Percentiles rank a stretch among this genome's conserved stretches.
Conservation (phyloP, 2,797 vertebrate genomes). For the Chrosomus eos region DNA sequence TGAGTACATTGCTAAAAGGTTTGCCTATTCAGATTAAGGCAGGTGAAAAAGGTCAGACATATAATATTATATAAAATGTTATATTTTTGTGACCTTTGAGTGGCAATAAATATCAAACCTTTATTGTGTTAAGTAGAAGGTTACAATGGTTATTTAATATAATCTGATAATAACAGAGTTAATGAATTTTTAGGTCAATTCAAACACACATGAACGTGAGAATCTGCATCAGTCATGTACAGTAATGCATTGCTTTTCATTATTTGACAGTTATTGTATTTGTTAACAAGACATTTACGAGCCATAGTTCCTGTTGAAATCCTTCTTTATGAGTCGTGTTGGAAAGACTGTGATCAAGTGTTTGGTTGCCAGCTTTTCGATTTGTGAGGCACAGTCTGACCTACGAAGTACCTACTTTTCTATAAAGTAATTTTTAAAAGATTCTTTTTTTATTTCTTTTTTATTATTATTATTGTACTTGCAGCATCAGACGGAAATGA, state of each 20-base stretch:
- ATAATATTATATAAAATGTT: not conserved
- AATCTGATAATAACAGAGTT: not conserved
- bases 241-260: not conserved
- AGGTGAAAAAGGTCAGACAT: not conserved
- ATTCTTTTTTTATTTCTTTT: not conserved
- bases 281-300: not conserved
- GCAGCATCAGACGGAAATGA: constrained; percentile 47
- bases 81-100: constrained; percentile 29
- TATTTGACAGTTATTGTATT: not conserved
- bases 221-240: not conserved
- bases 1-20: not conserved
- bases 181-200: not conserved
- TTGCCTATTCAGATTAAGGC: not conserved
- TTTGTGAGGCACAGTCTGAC: not conserved
- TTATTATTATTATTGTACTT: no score
- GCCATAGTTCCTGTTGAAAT: not conserved
- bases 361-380: not conserved
- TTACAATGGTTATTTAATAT: not conserved
- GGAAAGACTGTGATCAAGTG: not conserved
- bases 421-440: not conserved
- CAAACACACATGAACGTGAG: not conserved
- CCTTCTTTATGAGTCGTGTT: not conserved
- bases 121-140: not conserved
- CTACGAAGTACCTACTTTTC: no score
- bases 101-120: constrained; percentile 11